Conservation (phyloP, 2,113 vertebrate species). For the Leptosomus discolor region DNA sequence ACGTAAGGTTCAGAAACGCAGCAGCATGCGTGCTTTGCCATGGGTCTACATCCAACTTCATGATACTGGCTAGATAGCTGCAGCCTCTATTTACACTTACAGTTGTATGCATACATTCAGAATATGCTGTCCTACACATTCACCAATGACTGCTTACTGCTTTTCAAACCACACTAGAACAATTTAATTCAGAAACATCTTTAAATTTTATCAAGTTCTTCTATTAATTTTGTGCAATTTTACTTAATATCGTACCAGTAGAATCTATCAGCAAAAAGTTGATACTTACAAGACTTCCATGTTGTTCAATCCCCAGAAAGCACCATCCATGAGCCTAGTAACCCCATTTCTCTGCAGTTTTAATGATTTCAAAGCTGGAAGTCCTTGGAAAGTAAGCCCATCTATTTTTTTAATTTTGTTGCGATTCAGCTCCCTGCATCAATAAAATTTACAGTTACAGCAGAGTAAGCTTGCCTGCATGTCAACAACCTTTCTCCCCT, state of each 20-base stretch:
- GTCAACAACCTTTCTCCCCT: background rate
- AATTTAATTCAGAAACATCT: background rate
- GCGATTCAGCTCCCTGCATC: constrained; percentile 87
- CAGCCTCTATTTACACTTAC: background rate
- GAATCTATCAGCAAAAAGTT: background rate
- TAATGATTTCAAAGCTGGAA: constrained; percentile 86
- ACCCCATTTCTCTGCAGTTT: constrained; percentile 91
- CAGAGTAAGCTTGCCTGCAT: background rate
- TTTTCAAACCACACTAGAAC: background rate
- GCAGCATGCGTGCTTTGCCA: background rate
- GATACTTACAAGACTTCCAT: constrained; percentile 92
- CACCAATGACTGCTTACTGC: background rate
- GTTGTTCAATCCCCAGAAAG: constrained; percentile 93
- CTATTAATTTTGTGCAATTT: background rate
- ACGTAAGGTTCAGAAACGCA: background rate
- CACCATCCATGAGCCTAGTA: constrained; percentile 90
- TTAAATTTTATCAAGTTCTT: background rate
- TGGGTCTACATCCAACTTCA: background rate
- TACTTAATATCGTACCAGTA: background rate
- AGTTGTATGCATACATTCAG: background rate
- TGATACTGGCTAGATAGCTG: background rate
- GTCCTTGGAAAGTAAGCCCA: constrained; percentile 91
- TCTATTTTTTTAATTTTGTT: constrained; percentile 91
- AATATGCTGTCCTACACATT: background rate
- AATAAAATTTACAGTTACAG: constrained; percentile 12